Base-by-base conservation (phyloP, 2,888 invertebrate species). In the Eupithecia abbreviata region DNA sequence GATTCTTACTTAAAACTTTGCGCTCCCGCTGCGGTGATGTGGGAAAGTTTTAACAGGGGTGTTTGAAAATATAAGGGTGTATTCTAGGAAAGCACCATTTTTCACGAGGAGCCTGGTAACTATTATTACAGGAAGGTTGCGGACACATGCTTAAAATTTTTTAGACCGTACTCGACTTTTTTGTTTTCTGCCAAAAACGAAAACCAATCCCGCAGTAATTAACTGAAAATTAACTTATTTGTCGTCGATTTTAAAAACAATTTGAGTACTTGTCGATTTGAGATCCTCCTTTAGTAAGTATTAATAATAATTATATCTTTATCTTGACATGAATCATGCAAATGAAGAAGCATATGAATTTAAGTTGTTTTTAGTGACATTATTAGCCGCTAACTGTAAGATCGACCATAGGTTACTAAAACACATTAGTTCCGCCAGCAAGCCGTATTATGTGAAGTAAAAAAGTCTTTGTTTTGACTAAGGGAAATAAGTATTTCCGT, bases 1-100 rank as follows among this genome's bases (percentile, higher is more conserved):
- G 73, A 75, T 74, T 73, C 15, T 15, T 47, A 69, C 69, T 69
- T 69, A 69, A 68, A 69, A 69, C 69, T 69, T 69, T 66, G 66
- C 13, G 66, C 42, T 69, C 13, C 3, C 47, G 18, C 5, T 47
- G 67, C 77, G 65, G 72, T 75, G 66, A 30, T 30, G 69, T 18
- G n/a, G 45, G n/a, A 5, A 68, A 69, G 18, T 18, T 69, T 69
- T 66, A 66, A 42, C 30, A 13, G 65, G 13, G 15, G 15, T 13
- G 66, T 42, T 15, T 7, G 66, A 15, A 66, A 41, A 41, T 42
- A 18, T 7, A 10, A 10, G 45, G 43, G 68, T 68, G 4, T 58
- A 30, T 62, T 62, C 30, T 62, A 30, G 30, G 62, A 62, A 30
- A 30, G 18, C 10, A 62, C 4, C 12, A 30, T 10, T 62, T 18